phyloP scores from a whole-genome alignment of 37 sponge, comb jelly and placozoan genomes.

The Cliona cf. orientalis region DNA sequence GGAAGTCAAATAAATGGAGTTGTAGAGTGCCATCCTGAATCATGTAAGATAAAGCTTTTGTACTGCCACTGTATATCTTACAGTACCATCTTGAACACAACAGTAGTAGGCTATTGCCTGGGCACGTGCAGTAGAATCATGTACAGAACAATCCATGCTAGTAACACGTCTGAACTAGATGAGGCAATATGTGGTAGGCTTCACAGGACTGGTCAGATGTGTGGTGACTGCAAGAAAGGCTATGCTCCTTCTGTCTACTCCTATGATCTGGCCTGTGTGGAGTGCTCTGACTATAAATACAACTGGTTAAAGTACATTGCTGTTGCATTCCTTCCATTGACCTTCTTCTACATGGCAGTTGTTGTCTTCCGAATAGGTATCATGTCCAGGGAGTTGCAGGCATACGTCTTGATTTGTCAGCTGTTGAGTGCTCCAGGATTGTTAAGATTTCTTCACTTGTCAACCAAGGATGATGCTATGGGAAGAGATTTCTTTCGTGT shows the following conservation, averaged over 20 bases:
- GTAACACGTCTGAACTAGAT: too few relatives aligned
- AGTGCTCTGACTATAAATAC: neutral
- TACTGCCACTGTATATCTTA: neutral
- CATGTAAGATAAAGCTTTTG: neutral
- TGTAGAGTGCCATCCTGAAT: neutral
- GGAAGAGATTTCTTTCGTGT: too few relatives aligned
- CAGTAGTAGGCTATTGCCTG: neutral
- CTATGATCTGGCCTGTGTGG: conserved; percentile 19
- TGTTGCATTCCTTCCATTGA: conserved; percentile 44
- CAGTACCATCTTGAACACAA: neutral
- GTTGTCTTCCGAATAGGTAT: conserved; percentile 47
- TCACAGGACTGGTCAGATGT: conserved; percentile 18
- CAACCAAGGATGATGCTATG: too few relatives aligned
- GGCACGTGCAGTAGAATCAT: neutral
- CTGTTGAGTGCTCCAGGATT: neutral
- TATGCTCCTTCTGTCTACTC: conserved; percentile 45
- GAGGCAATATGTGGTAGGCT: neutral
- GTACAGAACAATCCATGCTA: too few relatives aligned
- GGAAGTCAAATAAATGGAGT: neutral
- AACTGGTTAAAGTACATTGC: conserved; percentile 17
- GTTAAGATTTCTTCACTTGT: neutral
- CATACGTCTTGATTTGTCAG: neutral
- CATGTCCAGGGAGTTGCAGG: neutral
- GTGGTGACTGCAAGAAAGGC: conserved; percentile 33
- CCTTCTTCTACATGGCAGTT: conserved; percentile 41